Evolutionary conservation across 2,797 vertebrate genomes (phyloP), one percentile per base, ranked within the genome.

Genomic region (Eupleurogrammus muticus): DNA sequence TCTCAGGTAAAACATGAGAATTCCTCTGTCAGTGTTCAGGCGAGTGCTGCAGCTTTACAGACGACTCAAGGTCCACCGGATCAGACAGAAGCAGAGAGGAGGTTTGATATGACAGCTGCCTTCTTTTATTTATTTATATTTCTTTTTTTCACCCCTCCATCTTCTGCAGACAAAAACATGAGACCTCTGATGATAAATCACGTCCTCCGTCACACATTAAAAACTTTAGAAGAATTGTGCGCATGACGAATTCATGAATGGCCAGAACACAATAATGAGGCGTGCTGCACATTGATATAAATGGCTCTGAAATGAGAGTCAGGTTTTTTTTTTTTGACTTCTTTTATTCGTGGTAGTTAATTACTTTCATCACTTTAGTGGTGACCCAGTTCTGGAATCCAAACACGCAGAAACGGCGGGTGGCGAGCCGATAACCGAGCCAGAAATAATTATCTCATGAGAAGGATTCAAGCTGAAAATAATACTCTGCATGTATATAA

Each of bases 371-470:
- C 10, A 60, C 14, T 82, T 73, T 70, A 48, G 73, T 69, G 73
- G 72, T 82, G 70, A 80, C 75, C 79, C 53, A 68, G 14, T 79
- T 68, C 21, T 50, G 53, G 72, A 76, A 68, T 75, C 24, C 54
- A 79, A 81, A 73, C 44, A 67, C 65, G 47, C 55, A 48, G 52
- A 74, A 70, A 52, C 11, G 51, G 32, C 5, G 34, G 40, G 21
- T 6, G 1, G 46, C 47, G 9, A 49, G 65, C 53, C 55, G 63
- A 67, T 34, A 81, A 71, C 12, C 35, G 47, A 77, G 20, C 38
- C 20, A 36, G 36, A 58, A 65, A 75, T 79, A 75, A 75, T 77
- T 54, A 21, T 71, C 48, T 68, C 56, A 66, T 60, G 69, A 80
- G 56, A 52, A 54, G 50, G 55, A 72, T 50, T 49, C 14, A 11